Evolutionary conservation across 2,888 invertebrate species (phyloP).

Genomic region (Drosophila neotestacea): DNA sequence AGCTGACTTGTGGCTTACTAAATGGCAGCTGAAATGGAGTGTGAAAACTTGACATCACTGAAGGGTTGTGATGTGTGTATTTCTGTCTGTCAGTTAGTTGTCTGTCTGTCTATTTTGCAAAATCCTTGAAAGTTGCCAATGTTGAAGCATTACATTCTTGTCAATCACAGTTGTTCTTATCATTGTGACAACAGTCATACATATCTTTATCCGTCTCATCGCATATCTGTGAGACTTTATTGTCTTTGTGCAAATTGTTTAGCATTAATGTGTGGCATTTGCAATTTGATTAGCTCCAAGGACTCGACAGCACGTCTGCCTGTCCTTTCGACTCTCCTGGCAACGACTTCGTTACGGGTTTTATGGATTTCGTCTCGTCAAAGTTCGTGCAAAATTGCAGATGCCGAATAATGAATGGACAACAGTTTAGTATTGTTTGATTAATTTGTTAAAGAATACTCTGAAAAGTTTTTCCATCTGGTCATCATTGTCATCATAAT

Average conservation of each 20-base stretch:
- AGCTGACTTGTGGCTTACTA: conserved; percentile 3
- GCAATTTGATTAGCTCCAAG: conserved; percentile 55
- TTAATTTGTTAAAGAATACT: conserved; percentile 56
- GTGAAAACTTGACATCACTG: conserved; percentile 44
- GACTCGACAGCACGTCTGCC: conserved; percentile 1
- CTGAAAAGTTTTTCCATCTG: conserved; percentile 59
- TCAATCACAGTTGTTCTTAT: conserved; percentile 47
- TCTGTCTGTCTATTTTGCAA: neutral
- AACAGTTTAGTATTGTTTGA: conserved; percentile 46
- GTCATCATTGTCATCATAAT: conserved; percentile 58
- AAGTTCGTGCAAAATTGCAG: conserved; percentile 45
- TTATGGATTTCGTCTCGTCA: conserved; percentile 48
- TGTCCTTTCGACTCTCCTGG: conserved; percentile 1
- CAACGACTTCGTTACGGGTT: conserved; percentile 47
- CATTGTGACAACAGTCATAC: conserved; percentile 34
- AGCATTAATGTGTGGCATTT: conserved; percentile 54
- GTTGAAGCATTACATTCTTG: conserved; percentile 21
- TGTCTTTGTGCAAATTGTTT: conserved; percentile 55
- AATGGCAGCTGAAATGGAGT: conserved; percentile 37
- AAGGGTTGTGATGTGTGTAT: conserved; percentile 5
- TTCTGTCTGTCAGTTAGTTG: neutral
- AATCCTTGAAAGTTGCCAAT: conserved; percentile 16
- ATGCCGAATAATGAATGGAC: conserved; percentile 62
- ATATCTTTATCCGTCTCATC: conserved; percentile 11
- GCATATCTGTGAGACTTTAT: conserved; percentile 38